phyloP scores from a whole-genome alignment of 1,140 invertebrate species.

The Apis dorsata region DNA sequence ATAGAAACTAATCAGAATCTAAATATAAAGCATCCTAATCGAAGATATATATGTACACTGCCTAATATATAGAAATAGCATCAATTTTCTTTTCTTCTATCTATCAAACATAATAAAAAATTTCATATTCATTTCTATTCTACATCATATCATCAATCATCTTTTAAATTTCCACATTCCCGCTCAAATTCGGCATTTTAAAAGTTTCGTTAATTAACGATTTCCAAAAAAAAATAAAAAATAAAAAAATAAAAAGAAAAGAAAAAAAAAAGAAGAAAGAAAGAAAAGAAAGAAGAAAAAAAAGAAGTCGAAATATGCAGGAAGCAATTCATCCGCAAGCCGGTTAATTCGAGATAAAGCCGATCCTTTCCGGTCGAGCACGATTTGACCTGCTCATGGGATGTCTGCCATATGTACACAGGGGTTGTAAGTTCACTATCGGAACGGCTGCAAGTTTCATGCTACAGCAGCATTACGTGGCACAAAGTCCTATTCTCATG shows the following conservation, averaged over 20 bases:
- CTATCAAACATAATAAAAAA: no score
- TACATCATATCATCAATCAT: no score
- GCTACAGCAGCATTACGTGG: slow-evolving; percentile 59
- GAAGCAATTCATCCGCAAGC: background rate
- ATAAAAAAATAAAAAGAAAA: no score
- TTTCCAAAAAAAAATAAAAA: no score
- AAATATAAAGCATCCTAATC: no score
- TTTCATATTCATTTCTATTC: no score
- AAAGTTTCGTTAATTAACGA: background rate
- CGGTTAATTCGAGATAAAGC: slow-evolving; percentile 15
- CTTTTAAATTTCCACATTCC: background rate
- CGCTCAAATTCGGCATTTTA: background rate
- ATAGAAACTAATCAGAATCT: no score
- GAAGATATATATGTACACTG: no score
- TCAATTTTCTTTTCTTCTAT: no score
- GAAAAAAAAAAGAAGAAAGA: background rate
- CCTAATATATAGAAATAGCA: no score
- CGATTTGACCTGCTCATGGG: slow-evolving; percentile 21
- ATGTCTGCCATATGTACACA: background rate
- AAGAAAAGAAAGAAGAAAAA: background rate
- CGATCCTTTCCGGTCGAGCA: slow-evolving; percentile 12
- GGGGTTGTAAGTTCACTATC: slow-evolving; percentile 47
- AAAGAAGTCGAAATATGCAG: background rate
- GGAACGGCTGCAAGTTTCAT: slow-evolving; percentile 57
- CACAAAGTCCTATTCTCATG: slow-evolving; percentile 63